Conservation (phyloP, 2,797 vertebrate genomes). For the Aplochiton taeniatus region DNA sequence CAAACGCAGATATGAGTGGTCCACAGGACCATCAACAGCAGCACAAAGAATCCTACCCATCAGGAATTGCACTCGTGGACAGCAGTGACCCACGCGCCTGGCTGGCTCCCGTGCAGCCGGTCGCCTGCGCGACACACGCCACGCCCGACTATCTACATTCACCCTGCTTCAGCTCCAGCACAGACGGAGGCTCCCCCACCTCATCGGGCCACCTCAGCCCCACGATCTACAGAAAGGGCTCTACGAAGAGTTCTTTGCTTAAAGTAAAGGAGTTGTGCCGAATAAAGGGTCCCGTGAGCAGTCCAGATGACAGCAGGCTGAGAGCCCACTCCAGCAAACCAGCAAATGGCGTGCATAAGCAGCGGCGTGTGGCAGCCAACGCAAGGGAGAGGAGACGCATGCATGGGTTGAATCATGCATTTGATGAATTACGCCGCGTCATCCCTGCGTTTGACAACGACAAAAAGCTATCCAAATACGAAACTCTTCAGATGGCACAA, state of each 20-base stretch:
- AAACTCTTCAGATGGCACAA: slow-evolving; percentile 96
- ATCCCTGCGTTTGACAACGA: slow-evolving; percentile 96
- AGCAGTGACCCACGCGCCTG: slow-evolving; percentile 86
- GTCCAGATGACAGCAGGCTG: slow-evolving; percentile 69
- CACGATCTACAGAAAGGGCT: slow-evolving; percentile 56
- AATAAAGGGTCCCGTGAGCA: slow-evolving; percentile 59
- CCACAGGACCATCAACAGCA: slow-evolving; percentile 16
- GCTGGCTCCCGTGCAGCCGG: slow-evolving; percentile 81
- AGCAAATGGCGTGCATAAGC: slow-evolving; percentile 83
- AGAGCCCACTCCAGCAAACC: slow-evolving; percentile 78
- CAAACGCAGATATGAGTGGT: slow-evolving; percentile 48
- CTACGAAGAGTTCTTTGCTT: slow-evolving; percentile 64
- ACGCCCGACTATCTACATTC: slow-evolving; percentile 79
- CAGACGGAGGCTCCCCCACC: slow-evolving; percentile 65
- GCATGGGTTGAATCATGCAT: slow-evolving; percentile 96
- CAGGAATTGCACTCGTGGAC: slow-evolving; percentile 80
- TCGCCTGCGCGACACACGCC: slow-evolving; percentile 82
- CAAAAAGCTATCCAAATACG: slow-evolving; percentile 97
- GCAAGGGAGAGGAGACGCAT: slow-evolving; percentile 92
- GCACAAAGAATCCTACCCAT: slow-evolving; percentile 35
- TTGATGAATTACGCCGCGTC: slow-evolving; percentile 95
- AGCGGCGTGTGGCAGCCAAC: slow-evolving; percentile 91
- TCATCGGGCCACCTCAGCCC: slow-evolving; percentile 67
- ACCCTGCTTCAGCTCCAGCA: slow-evolving; percentile 71
- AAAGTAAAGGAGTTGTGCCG: slow-evolving; percentile 76